These are phyloP conservation scores for Sebastes taczanowskii DNA, from an alignment of 2,797 vertebrate species.

Conservation along the genomic window DNA sequence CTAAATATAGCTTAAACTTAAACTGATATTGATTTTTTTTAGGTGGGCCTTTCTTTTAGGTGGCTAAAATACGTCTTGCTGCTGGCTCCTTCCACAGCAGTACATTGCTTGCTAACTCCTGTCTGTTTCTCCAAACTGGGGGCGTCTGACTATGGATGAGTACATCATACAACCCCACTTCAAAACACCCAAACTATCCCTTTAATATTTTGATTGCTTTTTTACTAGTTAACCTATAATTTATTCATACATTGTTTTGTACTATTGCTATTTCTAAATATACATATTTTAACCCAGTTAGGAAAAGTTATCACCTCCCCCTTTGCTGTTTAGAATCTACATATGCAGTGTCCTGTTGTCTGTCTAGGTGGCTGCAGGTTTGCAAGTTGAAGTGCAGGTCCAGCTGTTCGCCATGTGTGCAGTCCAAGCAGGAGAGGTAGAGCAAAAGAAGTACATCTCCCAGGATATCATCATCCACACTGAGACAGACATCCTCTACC, in stretches of 20 bases:
- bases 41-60: too few relatives aligned
- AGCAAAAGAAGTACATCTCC: conserved; percentile 63
- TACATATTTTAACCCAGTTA: neutral
- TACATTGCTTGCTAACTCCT: too few relatives aligned
- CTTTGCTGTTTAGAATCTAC: neutral
- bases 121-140: too few relatives aligned
- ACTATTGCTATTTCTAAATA: neutral
- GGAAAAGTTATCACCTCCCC: neutral
- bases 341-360: neutral
- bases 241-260: neutral
- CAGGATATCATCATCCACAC: conserved; percentile 86
- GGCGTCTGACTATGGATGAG: too few relatives aligned
- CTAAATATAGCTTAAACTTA: too few relatives aligned
- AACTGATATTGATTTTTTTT: too few relatives aligned
- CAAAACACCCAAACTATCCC: too few relatives aligned
- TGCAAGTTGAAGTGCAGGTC: conserved; percentile 85
- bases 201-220: too few relatives aligned
- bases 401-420: conserved; percentile 83
- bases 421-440: conserved; percentile 35
- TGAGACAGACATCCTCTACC: conserved; percentile 85
- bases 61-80: too few relatives aligned
- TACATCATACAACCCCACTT: too few relatives aligned
- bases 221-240: too few relatives aligned
- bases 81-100: too few relatives aligned
- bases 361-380: conserved; percentile 88